Percentiles rank a stretch among this genome's conserved stretches.
Conservation (phyloP, 2,888 invertebrate species). For the Athalia circularis region DNA sequence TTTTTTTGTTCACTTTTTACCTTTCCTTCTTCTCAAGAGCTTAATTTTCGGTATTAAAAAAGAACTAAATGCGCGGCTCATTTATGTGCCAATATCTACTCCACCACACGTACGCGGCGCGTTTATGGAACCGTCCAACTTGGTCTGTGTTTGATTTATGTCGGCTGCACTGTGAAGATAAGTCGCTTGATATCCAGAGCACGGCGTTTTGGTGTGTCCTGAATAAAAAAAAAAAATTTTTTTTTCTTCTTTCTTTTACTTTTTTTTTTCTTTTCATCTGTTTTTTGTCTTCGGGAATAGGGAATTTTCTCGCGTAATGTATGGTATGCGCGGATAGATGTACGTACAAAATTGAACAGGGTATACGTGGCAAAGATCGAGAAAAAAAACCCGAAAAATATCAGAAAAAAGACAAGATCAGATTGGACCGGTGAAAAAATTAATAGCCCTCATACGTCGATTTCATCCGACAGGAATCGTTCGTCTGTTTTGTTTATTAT, state of each 20-base stretch:
- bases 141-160: conserved; percentile 35
- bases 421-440: too few species aligned
- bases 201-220: conserved; percentile 35
- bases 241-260: neutral
- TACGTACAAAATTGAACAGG: too few species aligned
- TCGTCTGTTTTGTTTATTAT: too few species aligned
- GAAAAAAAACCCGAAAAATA: neutral
- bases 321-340: too few species aligned
- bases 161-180: conserved; percentile 25
- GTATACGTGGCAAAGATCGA: too few species aligned
- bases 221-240: conserved; percentile 34
- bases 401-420: neutral
- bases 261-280: neutral
- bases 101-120: neutral
- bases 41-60: neutral
- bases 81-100: conserved; percentile 3
- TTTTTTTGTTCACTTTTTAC: neutral
- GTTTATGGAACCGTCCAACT: conserved; percentile 6
- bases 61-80: neutral
- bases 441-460: too few species aligned
- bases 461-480: too few species aligned
- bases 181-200: conserved; percentile 38
- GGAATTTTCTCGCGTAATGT: too few species aligned
- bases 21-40: neutral
- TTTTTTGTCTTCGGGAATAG: too few species aligned